phyloP scores from a whole-genome alignment of 2,888 invertebrate species.

The Erpobdella octoculata region DNA sequence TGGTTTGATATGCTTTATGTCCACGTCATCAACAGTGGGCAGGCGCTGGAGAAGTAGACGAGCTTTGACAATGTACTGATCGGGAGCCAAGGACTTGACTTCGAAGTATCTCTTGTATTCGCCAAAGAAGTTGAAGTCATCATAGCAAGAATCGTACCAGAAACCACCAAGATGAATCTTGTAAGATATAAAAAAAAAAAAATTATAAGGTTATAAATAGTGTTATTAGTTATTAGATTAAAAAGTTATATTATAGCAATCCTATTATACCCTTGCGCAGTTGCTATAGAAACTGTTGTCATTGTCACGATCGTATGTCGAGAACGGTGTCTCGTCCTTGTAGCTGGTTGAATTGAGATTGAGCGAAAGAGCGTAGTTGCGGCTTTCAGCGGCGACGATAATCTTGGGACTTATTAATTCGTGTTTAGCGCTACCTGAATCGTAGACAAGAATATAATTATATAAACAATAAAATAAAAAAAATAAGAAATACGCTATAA shows the following conservation, averaged over 20 bases:
- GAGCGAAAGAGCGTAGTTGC: conserved; percentile 21
- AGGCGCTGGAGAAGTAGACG: conserved; percentile 16
- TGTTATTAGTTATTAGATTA: too few relatives aligned
- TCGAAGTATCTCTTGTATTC: conserved; percentile 27
- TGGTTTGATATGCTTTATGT: not conserved
- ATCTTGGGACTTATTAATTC: not conserved
- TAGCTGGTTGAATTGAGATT: not conserved
- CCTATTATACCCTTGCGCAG: conserved; percentile 26
- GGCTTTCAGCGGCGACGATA: conserved; percentile 11
- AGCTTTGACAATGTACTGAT: conserved; percentile 22
- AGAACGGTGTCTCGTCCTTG: conserved; percentile 25
- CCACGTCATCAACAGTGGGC: conserved; percentile 14
- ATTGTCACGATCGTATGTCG: conserved; percentile 28
- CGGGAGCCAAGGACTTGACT: conserved; percentile 17
- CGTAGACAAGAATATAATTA: not conserved
- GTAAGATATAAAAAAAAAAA: not conserved
- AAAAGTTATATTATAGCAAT: too few relatives aligned
- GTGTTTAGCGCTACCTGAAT: not conserved
- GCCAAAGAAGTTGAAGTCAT: conserved; percentile 7
- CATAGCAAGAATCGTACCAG: conserved; percentile 30
- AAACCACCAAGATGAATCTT: conserved; percentile 24
- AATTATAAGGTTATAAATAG: too few relatives aligned
- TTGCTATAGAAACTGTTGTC: conserved; percentile 29
- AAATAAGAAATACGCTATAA: not conserved
- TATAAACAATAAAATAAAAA: not conserved